Conservation (phyloP, 2,888 invertebrate genomes). For the Yponomeuta sedellus region DNA sequence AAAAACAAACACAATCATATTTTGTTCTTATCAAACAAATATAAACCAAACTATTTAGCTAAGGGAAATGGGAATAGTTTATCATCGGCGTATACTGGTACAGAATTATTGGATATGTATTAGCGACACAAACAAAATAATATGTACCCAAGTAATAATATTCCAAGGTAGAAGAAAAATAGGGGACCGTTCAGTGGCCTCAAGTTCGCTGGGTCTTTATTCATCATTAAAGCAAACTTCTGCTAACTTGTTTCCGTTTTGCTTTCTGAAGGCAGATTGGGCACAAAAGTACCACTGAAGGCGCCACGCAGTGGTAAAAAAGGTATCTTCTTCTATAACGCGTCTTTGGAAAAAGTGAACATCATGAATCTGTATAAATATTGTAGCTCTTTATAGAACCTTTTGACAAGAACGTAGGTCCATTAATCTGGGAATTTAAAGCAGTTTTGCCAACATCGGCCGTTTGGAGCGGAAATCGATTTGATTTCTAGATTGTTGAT, state of each 20-base stretch:
- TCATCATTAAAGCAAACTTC: conserved; percentile 39
- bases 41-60: neutral
- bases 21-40: conserved; percentile 3
- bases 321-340: too few species aligned
- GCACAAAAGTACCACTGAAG: too few species aligned
- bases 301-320: too few species aligned
- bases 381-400: too few species aligned
- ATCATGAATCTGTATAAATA: too few species aligned
- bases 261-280: conserved; percentile 19
- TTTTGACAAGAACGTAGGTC: too few species aligned
- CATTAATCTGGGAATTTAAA: too few species aligned
- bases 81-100: neutral
- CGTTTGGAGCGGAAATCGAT: too few species aligned
- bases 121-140: conserved; percentile 15
- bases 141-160: conserved; percentile 12
- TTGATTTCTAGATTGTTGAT: too few species aligned
- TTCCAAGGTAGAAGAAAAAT: conserved; percentile 30
- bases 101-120: conserved; percentile 14
- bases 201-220: conserved; percentile 34
- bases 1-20: neutral
- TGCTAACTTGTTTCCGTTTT: conserved; percentile 39
- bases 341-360: too few species aligned
- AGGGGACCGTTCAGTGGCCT: conserved; percentile 23
- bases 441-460: too few species aligned
- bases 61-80: neutral